Evolutionary conservation across 2,113 vertebrate species (phyloP), one percentile per base, ranked within the genome.

Genomic region (Pelmatolapia mariae): DNA sequence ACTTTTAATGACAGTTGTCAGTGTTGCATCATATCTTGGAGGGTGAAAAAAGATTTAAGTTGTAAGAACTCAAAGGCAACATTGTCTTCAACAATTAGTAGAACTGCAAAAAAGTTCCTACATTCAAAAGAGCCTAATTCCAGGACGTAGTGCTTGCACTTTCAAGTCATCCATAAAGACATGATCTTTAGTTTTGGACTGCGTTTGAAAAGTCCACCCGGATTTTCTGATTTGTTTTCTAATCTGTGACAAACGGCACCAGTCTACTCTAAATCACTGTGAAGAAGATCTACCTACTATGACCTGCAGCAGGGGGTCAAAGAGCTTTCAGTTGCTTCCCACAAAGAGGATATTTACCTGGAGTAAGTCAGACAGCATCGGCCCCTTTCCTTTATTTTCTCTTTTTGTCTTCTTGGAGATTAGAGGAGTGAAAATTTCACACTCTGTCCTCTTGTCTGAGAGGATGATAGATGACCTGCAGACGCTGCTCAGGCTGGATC

Each of bases 401-500:
- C 31, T 50, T 79, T 63, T 59, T 59, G 83, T 88, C 43, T 22
- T 53, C 36, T 40, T 38, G n/a, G 52, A 22, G 52, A 81, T 89
- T 10, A 47, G 71, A 85, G 45, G 9, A 54, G 31, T 3, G 52
- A 56, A 57, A n/a, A 13, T 68, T 38, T 31, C 26, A 45, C 47
- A 29, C 63, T 8, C 57, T 52, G 88, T 57, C 8, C 95, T 86
- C 91, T 96, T 96, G 97, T 97, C 97, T 86, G 73, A 84, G 56
- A 90, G 90, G 59, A 90, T 97, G 97, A 96, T 99, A 97, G 98
- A 99, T 97, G 98, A 97, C 97, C 97, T 96, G 95, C 84, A 5
- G 92, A 90, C 22, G 7, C 90, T 53, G 87, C 93, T 93, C 94
- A 83, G 94, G 89, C 87, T 94, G n/a, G 87, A 95, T 96, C 95